These are phyloP conservation scores for Bombus waltoni DNA, from an alignment of 1,140 invertebrate species.

Conservation along the genomic window DNA sequence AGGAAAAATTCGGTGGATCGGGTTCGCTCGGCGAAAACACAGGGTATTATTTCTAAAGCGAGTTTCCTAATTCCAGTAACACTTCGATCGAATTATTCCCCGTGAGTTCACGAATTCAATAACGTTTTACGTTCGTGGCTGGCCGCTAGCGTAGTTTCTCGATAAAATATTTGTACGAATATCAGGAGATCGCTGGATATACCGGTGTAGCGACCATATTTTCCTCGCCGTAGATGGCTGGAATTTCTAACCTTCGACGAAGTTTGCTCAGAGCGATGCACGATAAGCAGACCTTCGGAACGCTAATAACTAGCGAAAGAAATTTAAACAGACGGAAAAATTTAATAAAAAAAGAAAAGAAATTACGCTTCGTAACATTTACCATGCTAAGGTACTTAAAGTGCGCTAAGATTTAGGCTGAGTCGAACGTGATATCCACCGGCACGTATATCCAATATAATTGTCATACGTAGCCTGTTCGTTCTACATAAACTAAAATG, in stretches of 20 bases:
- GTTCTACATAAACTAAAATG: too few relatives aligned
- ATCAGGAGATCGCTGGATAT: conserved; percentile 8
- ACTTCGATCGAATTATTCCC: conserved; percentile 7
- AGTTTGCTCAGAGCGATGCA: background rate
- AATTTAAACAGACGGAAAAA: background rate
- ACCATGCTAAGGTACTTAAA: too few relatives aligned
- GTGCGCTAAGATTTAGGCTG: too few relatives aligned
- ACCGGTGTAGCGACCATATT: conserved; percentile 19
- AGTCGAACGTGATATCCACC: too few relatives aligned
- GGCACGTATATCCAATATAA: too few relatives aligned
- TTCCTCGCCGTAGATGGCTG: background rate
- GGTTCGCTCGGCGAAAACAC: background rate
- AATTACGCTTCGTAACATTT: too few relatives aligned
- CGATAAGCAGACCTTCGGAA: background rate
- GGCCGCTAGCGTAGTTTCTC: background rate
- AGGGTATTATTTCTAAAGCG: background rate
- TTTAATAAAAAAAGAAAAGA: too few relatives aligned
- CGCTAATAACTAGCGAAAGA: background rate
- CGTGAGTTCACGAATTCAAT: conserved; percentile 28
- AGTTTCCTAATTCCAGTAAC: conserved; percentile 12
- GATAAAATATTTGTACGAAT: conserved; percentile 50
- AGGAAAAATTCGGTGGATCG: background rate
- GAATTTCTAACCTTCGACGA: background rate
- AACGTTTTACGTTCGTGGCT: conserved; percentile 9
- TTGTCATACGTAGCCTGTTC: too few relatives aligned